These are phyloP conservation scores for Dascyllus trimaculatus DNA, from an alignment of 2,113 vertebrate species.

Conservation along the genomic window DNA sequence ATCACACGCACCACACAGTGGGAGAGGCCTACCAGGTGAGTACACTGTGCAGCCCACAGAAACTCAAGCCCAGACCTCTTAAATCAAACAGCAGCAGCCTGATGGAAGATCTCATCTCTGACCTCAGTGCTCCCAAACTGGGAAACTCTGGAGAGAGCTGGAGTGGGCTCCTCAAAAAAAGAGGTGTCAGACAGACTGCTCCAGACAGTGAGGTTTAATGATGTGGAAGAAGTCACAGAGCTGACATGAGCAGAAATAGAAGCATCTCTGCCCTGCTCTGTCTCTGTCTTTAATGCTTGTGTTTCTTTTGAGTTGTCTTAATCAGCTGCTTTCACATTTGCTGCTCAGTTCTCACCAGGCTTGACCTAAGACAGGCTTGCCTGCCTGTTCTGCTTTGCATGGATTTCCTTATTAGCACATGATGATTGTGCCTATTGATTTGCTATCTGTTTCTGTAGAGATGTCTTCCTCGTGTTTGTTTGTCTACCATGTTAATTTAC, in stretches of 20 bases:
- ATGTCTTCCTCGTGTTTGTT: not conserved
- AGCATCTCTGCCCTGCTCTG: not conserved
- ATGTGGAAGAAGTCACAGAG: constrained; percentile 34
- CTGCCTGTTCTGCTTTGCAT: not conserved
- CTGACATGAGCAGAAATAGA: constrained; percentile 19
- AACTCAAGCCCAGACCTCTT: constrained; percentile 50
- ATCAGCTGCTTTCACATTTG: too few relatives aligned
- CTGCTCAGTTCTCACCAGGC: too few relatives aligned
- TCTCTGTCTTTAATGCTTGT: not conserved
- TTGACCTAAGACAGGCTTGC: too few relatives aligned
- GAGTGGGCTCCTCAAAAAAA: constrained; percentile 15
- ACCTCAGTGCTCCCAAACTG: constrained; percentile 39
- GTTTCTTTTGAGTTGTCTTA: too few relatives aligned
- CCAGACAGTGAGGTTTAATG: constrained; percentile 42
- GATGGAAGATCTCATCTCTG: constrained; percentile 26
- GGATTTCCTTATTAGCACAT: not conserved
- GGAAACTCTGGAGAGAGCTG: constrained; percentile 17
- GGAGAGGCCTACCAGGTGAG: constrained; percentile 97
- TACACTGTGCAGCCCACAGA: constrained; percentile 47
- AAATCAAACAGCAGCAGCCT: constrained; percentile 42
- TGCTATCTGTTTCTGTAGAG: constrained; percentile 2
- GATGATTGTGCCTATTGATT: constrained; percentile 15
- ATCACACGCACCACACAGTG: constrained; percentile 98
- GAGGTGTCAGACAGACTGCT: constrained; percentile 38
- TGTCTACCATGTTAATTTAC: not conserved